phyloP scores from a whole-genome alignment of 2,797 vertebrate genomes.

The Serranus cabrilla region DNA sequence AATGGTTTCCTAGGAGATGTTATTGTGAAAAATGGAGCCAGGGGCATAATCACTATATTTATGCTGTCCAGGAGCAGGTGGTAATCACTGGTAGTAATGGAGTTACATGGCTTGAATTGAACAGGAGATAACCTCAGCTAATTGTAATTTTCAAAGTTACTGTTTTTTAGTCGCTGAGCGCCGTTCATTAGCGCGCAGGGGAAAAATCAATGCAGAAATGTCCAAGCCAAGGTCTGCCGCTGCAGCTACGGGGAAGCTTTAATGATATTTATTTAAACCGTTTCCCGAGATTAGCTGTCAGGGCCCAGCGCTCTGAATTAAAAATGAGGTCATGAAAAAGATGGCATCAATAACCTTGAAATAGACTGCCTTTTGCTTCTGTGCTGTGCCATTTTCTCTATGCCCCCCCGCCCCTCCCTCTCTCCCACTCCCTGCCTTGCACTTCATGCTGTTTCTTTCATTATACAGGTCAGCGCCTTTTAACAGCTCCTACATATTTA shows the following conservation, averaged over 20 bases:
- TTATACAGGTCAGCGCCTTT: slow-evolving; percentile 86
- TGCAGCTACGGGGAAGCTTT: slow-evolving; percentile 78
- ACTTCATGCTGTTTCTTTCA: slow-evolving; percentile 84
- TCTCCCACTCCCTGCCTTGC: slow-evolving; percentile 64
- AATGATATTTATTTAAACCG: slow-evolving; percentile 88
- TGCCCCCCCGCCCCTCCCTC: slow-evolving; percentile 29
- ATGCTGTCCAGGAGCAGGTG: slow-evolving; percentile 75
- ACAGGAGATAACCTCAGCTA: slow-evolving; percentile 78
- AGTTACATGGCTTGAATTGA: slow-evolving; percentile 72
- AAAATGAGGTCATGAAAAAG: slow-evolving; percentile 88
- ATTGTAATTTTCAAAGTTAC: slow-evolving; percentile 81
- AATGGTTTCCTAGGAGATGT: slow-evolving; percentile 82
- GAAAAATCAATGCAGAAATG: slow-evolving; percentile 79
- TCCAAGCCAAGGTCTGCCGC: slow-evolving; percentile 77
- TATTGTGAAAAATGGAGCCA: slow-evolving; percentile 78
- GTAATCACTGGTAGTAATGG: slow-evolving; percentile 75
- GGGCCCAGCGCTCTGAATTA: slow-evolving; percentile 83
- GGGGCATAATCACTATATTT: slow-evolving; percentile 80
- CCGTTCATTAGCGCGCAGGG: slow-evolving; percentile 71
- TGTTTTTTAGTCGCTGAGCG: slow-evolving; percentile 64
- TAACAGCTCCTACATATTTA: slow-evolving; percentile 85
- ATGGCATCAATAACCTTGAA: slow-evolving; percentile 88
- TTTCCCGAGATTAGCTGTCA: slow-evolving; percentile 86
- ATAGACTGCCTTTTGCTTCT: slow-evolving; percentile 85
- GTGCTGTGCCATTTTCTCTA: slow-evolving; percentile 80